Evolutionary conservation across 2,113 vertebrate genomes (phyloP).

Genomic region (Upupa epops): DNA sequence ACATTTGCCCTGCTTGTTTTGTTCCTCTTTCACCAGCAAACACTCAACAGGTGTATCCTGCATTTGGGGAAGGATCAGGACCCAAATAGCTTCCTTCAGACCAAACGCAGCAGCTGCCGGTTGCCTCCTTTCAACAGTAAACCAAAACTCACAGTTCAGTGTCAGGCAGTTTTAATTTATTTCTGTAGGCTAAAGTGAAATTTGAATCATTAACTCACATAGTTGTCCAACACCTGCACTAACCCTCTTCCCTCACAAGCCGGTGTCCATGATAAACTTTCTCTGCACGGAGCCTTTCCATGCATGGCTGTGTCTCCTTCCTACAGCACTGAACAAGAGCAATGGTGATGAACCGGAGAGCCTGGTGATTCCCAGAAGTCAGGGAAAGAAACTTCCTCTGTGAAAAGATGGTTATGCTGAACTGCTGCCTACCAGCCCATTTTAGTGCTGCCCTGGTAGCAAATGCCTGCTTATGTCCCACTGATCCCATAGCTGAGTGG

Average conservation of each 20-base stretch:
- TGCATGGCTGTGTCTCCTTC: background rate
- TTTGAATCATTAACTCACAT: background rate
- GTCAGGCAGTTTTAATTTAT: constrained; percentile 17
- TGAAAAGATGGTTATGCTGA: background rate
- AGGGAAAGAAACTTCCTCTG: background rate
- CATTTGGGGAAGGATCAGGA: background rate
- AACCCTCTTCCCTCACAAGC: background rate
- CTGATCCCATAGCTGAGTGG: background rate
- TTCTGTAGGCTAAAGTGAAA: background rate
- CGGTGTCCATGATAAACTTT: background rate
- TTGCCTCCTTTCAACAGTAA: constrained; percentile 16
- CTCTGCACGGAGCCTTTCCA: background rate
- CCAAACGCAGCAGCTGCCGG: background rate
- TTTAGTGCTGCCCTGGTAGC: background rate
- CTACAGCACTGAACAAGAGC: background rate
- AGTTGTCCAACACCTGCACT: background rate
- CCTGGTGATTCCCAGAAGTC: background rate
- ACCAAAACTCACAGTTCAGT: background rate
- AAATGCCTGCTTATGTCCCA: background rate
- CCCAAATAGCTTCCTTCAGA: constrained; percentile 5
- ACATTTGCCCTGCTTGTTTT: background rate
- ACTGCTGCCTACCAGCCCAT: background rate
- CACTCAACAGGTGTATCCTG: constrained; percentile 16
- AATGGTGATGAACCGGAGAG: background rate
- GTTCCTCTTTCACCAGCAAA: constrained; percentile 22